Percentiles rank a stretch among this genome's conserved stretches.
Conservation (phyloP, 1,140 invertebrate genomes). For the Drosophila nannoptera region DNA sequence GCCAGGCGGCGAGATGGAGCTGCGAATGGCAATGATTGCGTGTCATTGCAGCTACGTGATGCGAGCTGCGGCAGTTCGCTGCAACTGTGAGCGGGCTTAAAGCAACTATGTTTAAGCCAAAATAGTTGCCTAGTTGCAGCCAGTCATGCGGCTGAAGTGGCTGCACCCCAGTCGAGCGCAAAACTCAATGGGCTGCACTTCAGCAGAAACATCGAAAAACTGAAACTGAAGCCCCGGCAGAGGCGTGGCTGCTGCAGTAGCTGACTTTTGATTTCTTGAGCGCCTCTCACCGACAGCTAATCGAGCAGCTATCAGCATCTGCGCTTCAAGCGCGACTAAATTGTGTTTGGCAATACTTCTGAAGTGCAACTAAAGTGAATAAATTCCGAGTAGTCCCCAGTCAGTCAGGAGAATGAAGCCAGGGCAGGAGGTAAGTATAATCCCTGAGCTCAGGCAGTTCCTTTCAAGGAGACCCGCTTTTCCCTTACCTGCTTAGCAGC, state of each 20-base stretch:
- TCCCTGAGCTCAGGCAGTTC: no score
- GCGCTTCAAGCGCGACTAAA: constrained; percentile 12
- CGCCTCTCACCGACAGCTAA: constrained; percentile 22
- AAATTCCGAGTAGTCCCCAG: no score
- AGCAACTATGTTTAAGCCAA: not conserved
- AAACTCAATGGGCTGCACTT: constrained; percentile 35
- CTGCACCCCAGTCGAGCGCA: constrained; percentile 13
- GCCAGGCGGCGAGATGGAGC: constrained; percentile 1
- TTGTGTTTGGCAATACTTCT: not conserved
- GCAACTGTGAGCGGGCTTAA: not conserved
- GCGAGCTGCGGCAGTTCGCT: constrained; percentile 16
- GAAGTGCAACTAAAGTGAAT: no score
- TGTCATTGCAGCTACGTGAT: constrained; percentile 73
- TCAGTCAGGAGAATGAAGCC: no score
- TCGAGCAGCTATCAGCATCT: constrained; percentile 13
- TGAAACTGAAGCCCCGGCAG: not conserved
- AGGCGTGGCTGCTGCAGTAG: constrained; percentile 3
- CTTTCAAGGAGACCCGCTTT: no score
- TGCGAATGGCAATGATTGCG: constrained; percentile 63
- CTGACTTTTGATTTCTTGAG: constrained; percentile 15
- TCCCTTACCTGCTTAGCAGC: no score
- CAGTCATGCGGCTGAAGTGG: not conserved
- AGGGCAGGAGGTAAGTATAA: no score
- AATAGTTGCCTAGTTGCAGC: not conserved
- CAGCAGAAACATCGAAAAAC: constrained; percentile 2